Percentiles rank a stretch among this genome's conserved stretches.
These are phyloP conservation scores for Drosophila aff. DNA, from an alignment of 1,140 invertebrate genomes.

Conservation along the genomic window DNA sequence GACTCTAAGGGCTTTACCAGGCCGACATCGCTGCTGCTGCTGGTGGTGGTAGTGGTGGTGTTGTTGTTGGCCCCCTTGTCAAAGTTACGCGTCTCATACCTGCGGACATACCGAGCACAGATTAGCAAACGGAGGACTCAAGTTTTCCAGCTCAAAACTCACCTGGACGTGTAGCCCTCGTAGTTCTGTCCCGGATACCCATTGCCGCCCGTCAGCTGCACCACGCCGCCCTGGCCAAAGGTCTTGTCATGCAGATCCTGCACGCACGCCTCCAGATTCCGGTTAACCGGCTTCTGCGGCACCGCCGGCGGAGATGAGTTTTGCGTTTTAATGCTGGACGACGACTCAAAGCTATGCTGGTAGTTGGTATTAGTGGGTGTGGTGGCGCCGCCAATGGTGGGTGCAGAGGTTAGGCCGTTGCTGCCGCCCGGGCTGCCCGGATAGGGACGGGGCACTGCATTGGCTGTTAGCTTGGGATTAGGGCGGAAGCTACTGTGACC, in stretches of 20 bases:
- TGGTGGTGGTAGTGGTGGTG: constrained; percentile 24
- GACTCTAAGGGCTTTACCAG: constrained; percentile 74
- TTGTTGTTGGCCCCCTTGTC: constrained; percentile 71
- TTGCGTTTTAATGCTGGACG: constrained; percentile 74
- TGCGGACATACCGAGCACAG: constrained; percentile 19
- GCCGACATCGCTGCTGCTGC: constrained; percentile 52
- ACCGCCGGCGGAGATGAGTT: constrained; percentile 64
- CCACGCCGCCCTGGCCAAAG: constrained; percentile 81
- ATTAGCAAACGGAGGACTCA: background rate
- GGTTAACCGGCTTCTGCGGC: constrained; percentile 75
- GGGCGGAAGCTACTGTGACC: constrained; percentile 72
- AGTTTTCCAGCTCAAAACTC: background rate
- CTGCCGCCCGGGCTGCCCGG: constrained; percentile 77
- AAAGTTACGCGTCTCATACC: constrained; percentile 84
- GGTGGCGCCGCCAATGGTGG: constrained; percentile 18
- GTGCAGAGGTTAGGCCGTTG: constrained; percentile 60
- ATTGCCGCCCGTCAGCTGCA: constrained; percentile 72
- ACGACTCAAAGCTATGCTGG: constrained; percentile 80
- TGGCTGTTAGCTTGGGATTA: constrained; percentile 85
- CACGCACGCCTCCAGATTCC: constrained; percentile 82
- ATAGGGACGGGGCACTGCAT: constrained; percentile 84
- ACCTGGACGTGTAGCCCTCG: constrained; percentile 88
- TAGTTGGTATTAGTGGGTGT: constrained; percentile 78
- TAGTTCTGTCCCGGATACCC: constrained; percentile 86
- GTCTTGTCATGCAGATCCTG: constrained; percentile 85